Conservation (phyloP, 2,113 vertebrate species). For the Rhinopomastus cyanomelas region DNA sequence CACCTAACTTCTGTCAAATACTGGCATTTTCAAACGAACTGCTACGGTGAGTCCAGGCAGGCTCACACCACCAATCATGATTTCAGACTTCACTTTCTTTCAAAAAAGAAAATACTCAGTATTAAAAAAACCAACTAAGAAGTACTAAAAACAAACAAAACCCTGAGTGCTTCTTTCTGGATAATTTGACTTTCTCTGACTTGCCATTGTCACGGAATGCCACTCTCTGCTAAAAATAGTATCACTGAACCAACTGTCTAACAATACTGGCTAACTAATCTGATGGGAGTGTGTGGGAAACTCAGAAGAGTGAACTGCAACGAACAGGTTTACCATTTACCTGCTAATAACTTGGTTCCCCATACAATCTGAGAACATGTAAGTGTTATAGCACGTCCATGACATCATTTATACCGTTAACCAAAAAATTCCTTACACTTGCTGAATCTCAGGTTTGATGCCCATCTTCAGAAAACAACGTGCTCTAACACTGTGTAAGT, state of each 20-base stretch:
- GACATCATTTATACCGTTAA: not conserved
- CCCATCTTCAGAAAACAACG: not conserved
- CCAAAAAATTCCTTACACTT: not conserved
- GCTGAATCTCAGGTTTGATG: not conserved
- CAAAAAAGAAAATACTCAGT: not conserved
- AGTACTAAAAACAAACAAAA: not conserved
- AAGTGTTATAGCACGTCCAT: not conserved
- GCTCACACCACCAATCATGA: not conserved
- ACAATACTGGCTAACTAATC: not conserved
- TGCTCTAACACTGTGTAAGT: too few relatives aligned
- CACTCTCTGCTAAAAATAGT: not conserved
- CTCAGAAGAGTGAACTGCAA: not conserved
- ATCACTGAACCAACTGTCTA: not conserved
- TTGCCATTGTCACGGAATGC: not conserved
- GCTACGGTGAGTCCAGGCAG: not conserved
- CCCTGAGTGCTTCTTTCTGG: not conserved
- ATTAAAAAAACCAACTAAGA: not conserved
- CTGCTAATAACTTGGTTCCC: not conserved
- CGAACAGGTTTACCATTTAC: not conserved
- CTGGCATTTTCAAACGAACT: not conserved
- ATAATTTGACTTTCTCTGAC: not conserved
- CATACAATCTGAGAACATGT: not conserved
- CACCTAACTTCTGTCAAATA: not conserved
- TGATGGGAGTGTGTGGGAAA: not conserved
- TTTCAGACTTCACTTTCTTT: not conserved